Base-by-base conservation (phyloP, 2,888 invertebrate species). In the Latheticus oryzae region DNA sequence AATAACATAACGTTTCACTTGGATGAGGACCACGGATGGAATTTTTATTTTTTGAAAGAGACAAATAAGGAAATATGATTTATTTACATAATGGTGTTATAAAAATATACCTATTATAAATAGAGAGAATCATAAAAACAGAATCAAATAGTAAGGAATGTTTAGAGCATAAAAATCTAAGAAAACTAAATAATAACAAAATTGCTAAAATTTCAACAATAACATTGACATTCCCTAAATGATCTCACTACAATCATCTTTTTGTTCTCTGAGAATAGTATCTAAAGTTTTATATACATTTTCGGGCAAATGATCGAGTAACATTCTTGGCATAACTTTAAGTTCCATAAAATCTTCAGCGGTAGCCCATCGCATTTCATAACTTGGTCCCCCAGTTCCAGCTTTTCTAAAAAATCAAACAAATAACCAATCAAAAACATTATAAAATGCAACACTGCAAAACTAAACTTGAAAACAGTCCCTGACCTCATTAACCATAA, bases 261-360 rank as follows among this genome's bases (percentile, higher is more conserved):
- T 70, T 63, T 76, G 74, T 66, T 85, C 85, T 28, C 82, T 80
- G 11, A 89, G 73, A 37, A 90, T 81, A 0, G 84, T 86, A 42
- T 85, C 83, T 42, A 94, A 78, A 12, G 90, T 89, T 64, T 85
- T 81, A 66, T 87, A 84, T 9, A 93, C 86, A 73, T 88, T 88
- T 73, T 92, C 88, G 0, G 95, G 94, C 37, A 94, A 79, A 76
- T 95, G 95, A 77, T 95, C 94, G 1, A 90, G 81, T 2, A 94
- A 74, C 91, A 94, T 94, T 38, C 89, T 83, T 3, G 92, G 91
- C 86, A 92, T 91, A 43, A 95, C 90, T 66, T 89, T 84, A 45
- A 95, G 80, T 72, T 92, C 90, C 81, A 86, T 85, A 77, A 93
- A 93, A 74, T 90, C 89, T 72, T 91, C 90, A 0, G 90, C 83